These are phyloP conservation scores for Leistus spinibarbis DNA, from an alignment of 2,888 invertebrate species.

Conservation along the genomic window DNA sequence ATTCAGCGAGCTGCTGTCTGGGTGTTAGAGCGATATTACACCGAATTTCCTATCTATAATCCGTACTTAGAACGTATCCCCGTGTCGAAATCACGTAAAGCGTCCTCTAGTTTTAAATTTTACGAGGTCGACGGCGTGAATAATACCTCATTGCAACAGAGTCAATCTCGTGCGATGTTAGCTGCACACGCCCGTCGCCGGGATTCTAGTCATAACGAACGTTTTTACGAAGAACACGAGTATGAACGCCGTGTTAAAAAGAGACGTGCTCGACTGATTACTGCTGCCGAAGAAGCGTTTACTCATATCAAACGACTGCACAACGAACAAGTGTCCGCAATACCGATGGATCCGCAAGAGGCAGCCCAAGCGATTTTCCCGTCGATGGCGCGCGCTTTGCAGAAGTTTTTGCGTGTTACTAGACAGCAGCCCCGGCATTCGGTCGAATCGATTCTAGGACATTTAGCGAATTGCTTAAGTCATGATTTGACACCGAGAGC, in stretches of 20 bases:
- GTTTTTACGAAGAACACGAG: conserved; percentile 98
- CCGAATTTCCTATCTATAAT: conserved; percentile 96
- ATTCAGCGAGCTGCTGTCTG: conserved; percentile 95
- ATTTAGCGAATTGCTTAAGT: conserved; percentile 88
- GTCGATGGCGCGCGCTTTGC: conserved; percentile 92
- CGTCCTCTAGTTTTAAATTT: conserved; percentile 88
- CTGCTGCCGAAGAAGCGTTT: conserved; percentile 97
- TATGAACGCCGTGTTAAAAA: conserved; percentile 92
- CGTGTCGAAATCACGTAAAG: conserved; percentile 80
- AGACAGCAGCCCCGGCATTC: conserved; percentile 95
- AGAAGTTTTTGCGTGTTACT: conserved; percentile 95
- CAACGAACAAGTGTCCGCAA: conserved; percentile 74
- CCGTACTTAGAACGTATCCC: conserved; percentile 93
- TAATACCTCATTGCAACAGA: conserved; percentile 69
- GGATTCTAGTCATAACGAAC: conserved; percentile 93
- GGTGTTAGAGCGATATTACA: conserved; percentile 93
- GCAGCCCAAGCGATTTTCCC: conserved; percentile 98
- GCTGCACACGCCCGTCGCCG: conserved; percentile 83
- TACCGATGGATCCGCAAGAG: conserved; percentile 91
- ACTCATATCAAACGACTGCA: conserved; percentile 90
- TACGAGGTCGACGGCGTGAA: conserved; percentile 90
- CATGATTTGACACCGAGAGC: conserved; percentile 94
- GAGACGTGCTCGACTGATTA: conserved; percentile 84
- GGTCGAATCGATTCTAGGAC: conserved; percentile 89
- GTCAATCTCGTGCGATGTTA: conserved; percentile 72